Evolutionary conservation across 2,888 invertebrate species (phyloP), one percentile per base, ranked within the genome.

Genomic region (Disparrhopalites patrizii): DNA sequence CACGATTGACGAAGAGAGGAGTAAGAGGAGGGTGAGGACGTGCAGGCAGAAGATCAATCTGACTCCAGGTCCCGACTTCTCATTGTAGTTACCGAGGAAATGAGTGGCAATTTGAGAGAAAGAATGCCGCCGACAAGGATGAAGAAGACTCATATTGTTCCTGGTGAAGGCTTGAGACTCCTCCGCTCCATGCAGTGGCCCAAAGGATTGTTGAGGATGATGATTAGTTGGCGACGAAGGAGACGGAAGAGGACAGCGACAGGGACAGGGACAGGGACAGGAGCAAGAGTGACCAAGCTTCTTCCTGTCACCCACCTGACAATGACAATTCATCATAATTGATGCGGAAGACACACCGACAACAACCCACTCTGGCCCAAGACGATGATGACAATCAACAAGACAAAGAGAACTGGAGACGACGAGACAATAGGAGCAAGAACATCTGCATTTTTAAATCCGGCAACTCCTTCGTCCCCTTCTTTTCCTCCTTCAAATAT

Each of bases 321-420:
- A 38, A 58, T 18, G n/a, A 58, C 58, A 38, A 58, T 58, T 58
- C 58, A 58, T 58, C 58, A 58, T 58, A 43, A 58, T 58, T 38
- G 58, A 58, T 30, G 40, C 23, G 43, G 43, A n/a, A 40, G 58
- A 30, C 40, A 43, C 28, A 57, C 38, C 23, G 57, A 58, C 43
- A 18, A 58, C 27, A 27, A 28, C 18, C 27, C 18, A 58, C 23
- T 40, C 43, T 18, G n/a, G 20, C 28, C 43, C n/a, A 8, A 36
- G 36, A 28, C 52, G 57, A 43, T 43, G 28, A 52, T 52, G 58
- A 58, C 47, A 47, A 58, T 47, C 43, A 58, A 43, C 58, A 43
- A 58, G 58, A 47, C 58, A 43, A 43, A 43, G 40, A 58, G 43
- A 40, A 27, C 43, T 58, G 43, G 43, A 58, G 58, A 58, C 58